phyloP scores from a whole-genome alignment of 92 coral and sea anemone genomes.

The Heteractis magnifica region DNA sequence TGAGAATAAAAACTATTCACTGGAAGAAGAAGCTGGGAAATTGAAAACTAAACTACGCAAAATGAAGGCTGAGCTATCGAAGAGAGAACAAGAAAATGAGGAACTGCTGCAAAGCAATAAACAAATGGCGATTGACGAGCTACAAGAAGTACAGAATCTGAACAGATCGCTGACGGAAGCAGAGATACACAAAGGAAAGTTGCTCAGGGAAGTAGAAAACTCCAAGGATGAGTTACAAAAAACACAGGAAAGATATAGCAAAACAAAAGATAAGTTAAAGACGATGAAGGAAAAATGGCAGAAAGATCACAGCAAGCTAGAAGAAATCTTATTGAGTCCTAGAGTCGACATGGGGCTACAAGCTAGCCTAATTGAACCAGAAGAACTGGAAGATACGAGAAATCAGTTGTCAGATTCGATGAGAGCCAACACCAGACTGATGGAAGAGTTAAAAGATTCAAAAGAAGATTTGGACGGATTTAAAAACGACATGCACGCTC shows the following conservation, averaged over 20 bases:
- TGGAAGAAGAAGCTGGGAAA: conserved; percentile 22
- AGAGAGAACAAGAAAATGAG: conserved; percentile 56
- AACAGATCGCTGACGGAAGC: conserved; percentile 73
- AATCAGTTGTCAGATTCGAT: conserved; percentile 61
- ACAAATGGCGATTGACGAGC: conserved; percentile 55
- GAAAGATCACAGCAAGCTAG: conserved; percentile 68
- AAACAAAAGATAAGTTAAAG: conserved; percentile 69
- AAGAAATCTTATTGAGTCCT: conserved; percentile 73
- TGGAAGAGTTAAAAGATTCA: conserved; percentile 59
- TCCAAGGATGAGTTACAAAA: conserved; percentile 63
- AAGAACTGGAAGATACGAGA: conserved; percentile 66
- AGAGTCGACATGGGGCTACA: conserved; percentile 84
- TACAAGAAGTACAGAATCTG: conserved; percentile 70
- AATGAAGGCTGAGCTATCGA: conserved; percentile 54
- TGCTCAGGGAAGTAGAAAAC: conserved; percentile 59
- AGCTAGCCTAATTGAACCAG: conserved; percentile 63
- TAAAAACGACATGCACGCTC: conserved; percentile 76
- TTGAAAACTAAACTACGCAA: conserved; percentile 23
- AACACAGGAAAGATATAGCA: conserved; percentile 70
- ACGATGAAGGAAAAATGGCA: conserved; percentile 64
- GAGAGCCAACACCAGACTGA: conserved; percentile 60
- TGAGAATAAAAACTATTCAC: conserved; percentile 58
- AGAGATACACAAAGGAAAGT: conserved; percentile 73
- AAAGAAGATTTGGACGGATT: conserved; percentile 62
- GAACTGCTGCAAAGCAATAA: conserved; percentile 46